Percentiles rank a stretch among this genome's conserved stretches.
Conservation (phyloP, 2,888 invertebrate species). For the Chirona hameri region DNA sequence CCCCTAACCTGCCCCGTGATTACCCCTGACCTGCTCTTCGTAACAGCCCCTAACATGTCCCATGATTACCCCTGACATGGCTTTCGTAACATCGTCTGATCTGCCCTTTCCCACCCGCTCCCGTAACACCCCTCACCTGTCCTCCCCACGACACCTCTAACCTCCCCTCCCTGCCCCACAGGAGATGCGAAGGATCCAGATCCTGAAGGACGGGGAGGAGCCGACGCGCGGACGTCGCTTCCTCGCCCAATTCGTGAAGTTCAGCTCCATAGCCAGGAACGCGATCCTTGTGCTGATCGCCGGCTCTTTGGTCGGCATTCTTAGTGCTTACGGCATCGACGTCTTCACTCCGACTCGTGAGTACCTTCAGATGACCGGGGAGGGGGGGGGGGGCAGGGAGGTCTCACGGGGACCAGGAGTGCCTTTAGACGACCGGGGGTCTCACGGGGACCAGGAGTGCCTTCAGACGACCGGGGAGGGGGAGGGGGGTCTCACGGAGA, state of each 20-base stretch:
- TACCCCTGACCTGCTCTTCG: too few species aligned
- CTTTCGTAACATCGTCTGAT: too few species aligned
- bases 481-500: too few species aligned
- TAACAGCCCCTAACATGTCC: too few species aligned
- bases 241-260: constrained; percentile 59
- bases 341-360: constrained; percentile 63
- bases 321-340: constrained; percentile 52
- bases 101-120: too few species aligned
- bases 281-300: constrained; percentile 70
- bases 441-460: not conserved
- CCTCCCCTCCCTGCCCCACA: not conserved
- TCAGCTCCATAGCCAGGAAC: constrained; percentile 69
- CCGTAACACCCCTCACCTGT: not conserved
- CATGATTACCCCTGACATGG: too few species aligned
- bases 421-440: too few species aligned
- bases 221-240: not conserved
- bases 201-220: not conserved
- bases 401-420: not conserved
- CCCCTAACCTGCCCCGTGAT: too few species aligned
- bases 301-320: constrained; percentile 60
- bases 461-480: too few species aligned
- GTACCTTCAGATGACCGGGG: not conserved
- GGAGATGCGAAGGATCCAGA: not conserved
- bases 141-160: too few species aligned
- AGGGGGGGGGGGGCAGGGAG: not conserved